A percentile compares a stretch with the other conserved stretches of the same genome.
phyloP scores from a whole-genome alignment of 2,797 vertebrate species.

The Xyrichtys novacula region DNA sequence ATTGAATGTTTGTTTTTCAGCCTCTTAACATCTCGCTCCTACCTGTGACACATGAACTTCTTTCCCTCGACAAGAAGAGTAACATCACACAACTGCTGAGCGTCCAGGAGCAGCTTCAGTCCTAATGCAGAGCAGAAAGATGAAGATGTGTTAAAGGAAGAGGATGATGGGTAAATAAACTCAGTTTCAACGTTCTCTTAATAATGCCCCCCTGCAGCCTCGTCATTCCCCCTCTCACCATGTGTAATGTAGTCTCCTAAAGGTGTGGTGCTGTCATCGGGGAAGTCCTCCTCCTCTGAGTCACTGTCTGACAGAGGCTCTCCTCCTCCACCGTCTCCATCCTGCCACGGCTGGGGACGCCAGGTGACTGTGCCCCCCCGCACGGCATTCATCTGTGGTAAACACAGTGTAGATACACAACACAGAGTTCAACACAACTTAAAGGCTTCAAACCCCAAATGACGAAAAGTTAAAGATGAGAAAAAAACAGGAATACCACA shows the following conservation, averaged over 20 bases:
- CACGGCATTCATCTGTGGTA: conserved; percentile 82
- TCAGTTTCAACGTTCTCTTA: not conserved
- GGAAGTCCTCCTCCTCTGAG: conserved; percentile 89
- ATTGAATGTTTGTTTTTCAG: not conserved
- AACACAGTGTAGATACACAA: not conserved
- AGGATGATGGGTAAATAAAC: not conserved
- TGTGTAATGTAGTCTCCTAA: conserved; percentile 87
- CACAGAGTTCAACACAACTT: not conserved
- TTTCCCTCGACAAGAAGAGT: conserved; percentile 87
- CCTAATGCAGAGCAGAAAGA: conserved; percentile 67
- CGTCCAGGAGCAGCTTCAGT: conserved; percentile 85
- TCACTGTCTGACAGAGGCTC: conserved; percentile 88
- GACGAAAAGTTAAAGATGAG: not conserved
- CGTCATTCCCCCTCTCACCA: conserved; percentile 64
- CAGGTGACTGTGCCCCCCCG: conserved; percentile 82
- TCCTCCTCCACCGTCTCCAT: conserved; percentile 82
- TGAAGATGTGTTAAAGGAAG: not conserved
- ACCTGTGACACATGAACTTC: conserved; percentile 91
- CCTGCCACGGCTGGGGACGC: conserved; percentile 88
- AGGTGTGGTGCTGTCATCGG: conserved; percentile 86
- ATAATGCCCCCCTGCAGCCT: not conserved
- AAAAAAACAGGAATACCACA: not conserved
- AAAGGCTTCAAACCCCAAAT: not conserved
- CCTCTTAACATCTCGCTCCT: not conserved
- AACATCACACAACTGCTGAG: conserved; percentile 88